Evolutionary conservation across 1,140 invertebrate species (phyloP), one percentile per base, ranked within the genome.

Genomic region (Homarus americanus): DNA sequence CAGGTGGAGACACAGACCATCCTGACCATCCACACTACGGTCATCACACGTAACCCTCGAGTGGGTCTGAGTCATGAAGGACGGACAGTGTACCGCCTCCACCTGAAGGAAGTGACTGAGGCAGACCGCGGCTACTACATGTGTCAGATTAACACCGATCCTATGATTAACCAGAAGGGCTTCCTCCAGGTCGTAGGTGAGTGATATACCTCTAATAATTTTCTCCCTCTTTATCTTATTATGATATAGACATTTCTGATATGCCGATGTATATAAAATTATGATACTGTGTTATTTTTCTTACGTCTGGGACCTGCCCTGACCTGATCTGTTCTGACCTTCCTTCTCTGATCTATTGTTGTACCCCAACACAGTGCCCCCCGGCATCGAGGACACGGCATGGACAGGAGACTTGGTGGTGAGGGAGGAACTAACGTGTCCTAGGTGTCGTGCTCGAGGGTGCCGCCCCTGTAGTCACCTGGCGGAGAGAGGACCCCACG

Each of bases 121-220:
- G 97, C 97, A 93, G 98, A 99, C 95, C 96, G 97, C 92, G 98
- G 98, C 49, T 95, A 97, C 38, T 99, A 99, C 95, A 98, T 98
- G 97, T 99, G 98, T 94, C 98, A 99, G 95, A 97, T 99, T 93
- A 99, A 99, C 94, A 98, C 98, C 0, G 97, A 97, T 92, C 97
- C 97, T 3, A 94, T 95, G 93, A 93, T 93, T 53, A 93, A 91
- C 34, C 93, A 93, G 88, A 92, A 93, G 10, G 95, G 94, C 10
- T 94, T 93, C 86, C 87, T 95, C 72, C 93, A 94, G 86, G 93
- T 95, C 12, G 93, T 94, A 90, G 94, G 95, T 95, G 63, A 82
- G 91, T 66, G 34, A 9, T 24, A 36, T 58, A 15, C 34, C 44
- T 7, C 12, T 49, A 49, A 7, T 49, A 49, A 7, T 49, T 7